phyloP scores from a whole-genome alignment of 2,888 invertebrate genomes.

The Cephus spinipes region DNA sequence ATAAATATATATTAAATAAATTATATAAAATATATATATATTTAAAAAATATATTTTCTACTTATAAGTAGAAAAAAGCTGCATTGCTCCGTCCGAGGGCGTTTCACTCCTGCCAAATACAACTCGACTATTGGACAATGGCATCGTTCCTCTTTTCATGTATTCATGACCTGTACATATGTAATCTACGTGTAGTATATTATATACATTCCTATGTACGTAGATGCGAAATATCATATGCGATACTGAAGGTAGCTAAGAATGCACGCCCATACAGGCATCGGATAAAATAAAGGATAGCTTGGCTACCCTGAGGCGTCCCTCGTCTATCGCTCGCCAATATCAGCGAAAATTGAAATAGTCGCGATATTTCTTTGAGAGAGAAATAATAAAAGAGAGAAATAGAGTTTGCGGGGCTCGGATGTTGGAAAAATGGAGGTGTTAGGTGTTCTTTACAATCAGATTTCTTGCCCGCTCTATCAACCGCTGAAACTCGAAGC shows the following conservation, averaged over 20 bases:
- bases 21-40: neutral
- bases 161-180: neutral
- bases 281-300: slow-evolving; percentile 52
- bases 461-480: slow-evolving; percentile 53
- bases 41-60: too few species aligned
- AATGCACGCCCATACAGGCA: slow-evolving; percentile 11
- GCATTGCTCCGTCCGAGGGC: too few species aligned
- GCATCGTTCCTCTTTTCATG: neutral
- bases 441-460: slow-evolving; percentile 57
- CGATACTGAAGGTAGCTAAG: slow-evolving; percentile 8
- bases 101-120: neutral
- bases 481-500: slow-evolving; percentile 41
- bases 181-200: neutral
- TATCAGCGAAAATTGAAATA: slow-evolving; percentile 62
- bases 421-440: slow-evolving; percentile 45
- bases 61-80: too few species aligned
- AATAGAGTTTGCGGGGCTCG: slow-evolving; percentile 35
- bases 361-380: slow-evolving; percentile 57
- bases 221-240: slow-evolving; percentile 1
- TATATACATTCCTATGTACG: neutral
- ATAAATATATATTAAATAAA: neutral
- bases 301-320: slow-evolving; percentile 43
- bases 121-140: neutral
- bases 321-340: slow-evolving; percentile 56
- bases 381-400: slow-evolving; percentile 43